Evolutionary conservation across 2,797 vertebrate genomes (phyloP).

Genomic region (Hirundo rustica): DNA sequence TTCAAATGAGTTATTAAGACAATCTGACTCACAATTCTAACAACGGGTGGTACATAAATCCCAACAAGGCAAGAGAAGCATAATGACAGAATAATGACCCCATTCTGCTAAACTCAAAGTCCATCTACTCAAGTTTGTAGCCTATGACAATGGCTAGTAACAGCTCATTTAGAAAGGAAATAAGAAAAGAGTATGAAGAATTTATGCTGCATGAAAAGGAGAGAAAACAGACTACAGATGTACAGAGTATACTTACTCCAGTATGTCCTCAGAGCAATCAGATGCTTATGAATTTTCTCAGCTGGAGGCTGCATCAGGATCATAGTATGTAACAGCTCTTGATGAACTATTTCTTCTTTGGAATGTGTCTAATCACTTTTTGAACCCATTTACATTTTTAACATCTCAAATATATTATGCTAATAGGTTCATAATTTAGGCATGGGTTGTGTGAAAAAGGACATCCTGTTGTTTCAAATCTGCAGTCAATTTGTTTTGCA

Average conservation of each 20-base stretch:
- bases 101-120: not conserved
- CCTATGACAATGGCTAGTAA: not conserved
- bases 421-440: constrained; percentile 42
- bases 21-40: not conserved
- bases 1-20: not conserved
- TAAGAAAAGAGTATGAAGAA: not conserved
- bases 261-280: constrained; percentile 47
- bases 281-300: constrained; percentile 55
- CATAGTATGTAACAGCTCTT: constrained; percentile 47
- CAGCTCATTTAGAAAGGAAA: not conserved
- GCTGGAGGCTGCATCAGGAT: constrained; percentile 51
- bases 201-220: not conserved
- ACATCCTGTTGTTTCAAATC: constrained; percentile 53
- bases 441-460: constrained; percentile 12
- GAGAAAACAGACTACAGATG: not conserved
- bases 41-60: not conserved
- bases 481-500: constrained; percentile 3
- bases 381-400: constrained; percentile 66
- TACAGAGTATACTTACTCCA: not conserved
- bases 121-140: not conserved
- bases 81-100: not conserved
- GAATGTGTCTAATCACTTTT: constrained; percentile 58
- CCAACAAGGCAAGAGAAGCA: not conserved
- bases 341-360: constrained; percentile 54
- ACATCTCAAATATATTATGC: constrained; percentile 43